Evolutionary conservation across 2,797 vertebrate genomes (phyloP).

Genomic region (Tokudaia muenninki): DNA sequence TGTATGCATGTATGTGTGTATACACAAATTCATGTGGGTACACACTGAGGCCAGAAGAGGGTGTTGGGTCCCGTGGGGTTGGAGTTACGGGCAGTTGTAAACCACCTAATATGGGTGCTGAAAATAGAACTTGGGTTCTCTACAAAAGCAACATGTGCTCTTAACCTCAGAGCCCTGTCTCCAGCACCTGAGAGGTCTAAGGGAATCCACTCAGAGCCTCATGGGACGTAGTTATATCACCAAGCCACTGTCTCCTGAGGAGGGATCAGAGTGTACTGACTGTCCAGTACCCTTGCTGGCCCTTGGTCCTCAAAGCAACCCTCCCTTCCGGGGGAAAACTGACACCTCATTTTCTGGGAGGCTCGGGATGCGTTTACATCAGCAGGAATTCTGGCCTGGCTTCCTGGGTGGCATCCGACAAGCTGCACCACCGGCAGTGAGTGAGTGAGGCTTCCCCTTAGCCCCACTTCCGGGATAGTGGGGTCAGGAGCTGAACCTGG

Average conservation of each 20-base stretch:
- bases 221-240: not conserved
- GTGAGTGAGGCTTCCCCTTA: not conserved
- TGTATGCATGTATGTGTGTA: not conserved
- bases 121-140: not conserved
- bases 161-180: not conserved
- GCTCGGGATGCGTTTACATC: not conserved
- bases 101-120: not conserved
- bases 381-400: not conserved
- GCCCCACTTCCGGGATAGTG: not conserved
- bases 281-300: rapidly evolving
- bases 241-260: not conserved
- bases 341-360: not conserved
- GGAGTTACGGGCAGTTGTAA: not conserved
- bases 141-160: not conserved
- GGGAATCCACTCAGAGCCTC: not conserved
- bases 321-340: not conserved
- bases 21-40: not conserved
- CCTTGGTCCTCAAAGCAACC: not conserved
- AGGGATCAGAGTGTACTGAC: rapidly evolving
- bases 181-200: not conserved
- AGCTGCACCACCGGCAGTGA: not conserved
- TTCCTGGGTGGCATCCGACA: not conserved
- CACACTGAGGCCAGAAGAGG: not conserved
- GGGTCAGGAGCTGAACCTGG: not conserved
- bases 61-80: not conserved